These are phyloP conservation scores for Euphydryas editha DNA, from an alignment of 2,888 invertebrate species.

Conservation along the genomic window DNA sequence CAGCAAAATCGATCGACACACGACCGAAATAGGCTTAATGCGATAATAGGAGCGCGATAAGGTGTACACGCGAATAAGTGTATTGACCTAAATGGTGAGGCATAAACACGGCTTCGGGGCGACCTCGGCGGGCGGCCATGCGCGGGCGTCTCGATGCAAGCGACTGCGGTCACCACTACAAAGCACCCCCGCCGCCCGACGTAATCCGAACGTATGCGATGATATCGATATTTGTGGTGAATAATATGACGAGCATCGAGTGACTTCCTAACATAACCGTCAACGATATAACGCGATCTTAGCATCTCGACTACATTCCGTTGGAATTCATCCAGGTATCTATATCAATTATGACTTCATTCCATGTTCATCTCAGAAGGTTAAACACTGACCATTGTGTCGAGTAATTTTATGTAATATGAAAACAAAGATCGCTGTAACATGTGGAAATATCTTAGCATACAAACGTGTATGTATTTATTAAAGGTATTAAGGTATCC, in stretches of 20 bases:
- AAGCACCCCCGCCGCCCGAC: conserved; percentile 65
- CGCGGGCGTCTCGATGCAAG: conserved; percentile 73
- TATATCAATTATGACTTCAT: conserved; percentile 55
- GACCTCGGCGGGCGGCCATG: conserved; percentile 71
- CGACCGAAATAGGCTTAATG: conserved; percentile 78
- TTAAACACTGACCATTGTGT: neutral
- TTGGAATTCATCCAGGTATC: conserved; percentile 73
- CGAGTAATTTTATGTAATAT: neutral
- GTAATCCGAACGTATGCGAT: conserved; percentile 75
- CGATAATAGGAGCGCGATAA: conserved; percentile 81
- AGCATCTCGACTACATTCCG: conserved; percentile 33
- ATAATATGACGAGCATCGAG: conserved; percentile 67
- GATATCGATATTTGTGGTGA: conserved; percentile 81
- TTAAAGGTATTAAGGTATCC: neutral
- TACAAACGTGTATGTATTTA: neutral
- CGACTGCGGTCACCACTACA: conserved; percentile 75
- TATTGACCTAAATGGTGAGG: conserved; percentile 74
- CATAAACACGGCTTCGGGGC: conserved; percentile 72
- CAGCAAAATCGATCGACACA: conserved; percentile 72
- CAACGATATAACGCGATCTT: conserved; percentile 32
- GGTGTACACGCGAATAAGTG: conserved; percentile 79
- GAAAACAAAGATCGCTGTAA: neutral
- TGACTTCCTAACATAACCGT: conserved; percentile 54
- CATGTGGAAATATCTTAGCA: neutral
- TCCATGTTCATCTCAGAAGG: conserved; percentile 14